Evolutionary conservation across 2,113 vertebrate species (phyloP), one percentile per base, ranked within the genome.

Genomic region (Nansenia antarctica): DNA sequence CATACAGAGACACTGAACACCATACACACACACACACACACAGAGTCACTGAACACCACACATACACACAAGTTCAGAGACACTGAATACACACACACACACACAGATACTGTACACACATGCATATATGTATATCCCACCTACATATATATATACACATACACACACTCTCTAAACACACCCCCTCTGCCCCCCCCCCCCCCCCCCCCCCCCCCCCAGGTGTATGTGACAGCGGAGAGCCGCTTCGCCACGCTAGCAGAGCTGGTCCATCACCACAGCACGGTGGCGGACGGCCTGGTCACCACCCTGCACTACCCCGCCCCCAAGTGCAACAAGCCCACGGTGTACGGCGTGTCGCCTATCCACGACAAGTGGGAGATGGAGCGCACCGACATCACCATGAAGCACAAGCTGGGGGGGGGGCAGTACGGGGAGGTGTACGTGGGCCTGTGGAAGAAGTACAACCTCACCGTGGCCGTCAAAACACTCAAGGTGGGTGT

Each of bases 281-380:
- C 97, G 0, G 98, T 99, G 74, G 96, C 98, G 0, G 98, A 99
- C 26, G 98, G 98, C 66, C 91, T 99, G 79, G 97, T 99, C 82
- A 99, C 98, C 67, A 99, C 97, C 3, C 87, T 99, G 64, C 98
- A 99, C 82, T 99, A 99, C 88, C 98, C 98, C 5, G 98, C 98
- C 4, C 98, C 97, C 62, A 99, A 99, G 91, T 98, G 97, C 85
- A 99, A 99, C 92, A 99, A 99, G 82, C 98, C 98, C 80, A 99
- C 98, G 0, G 96, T 99, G 68, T 99, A 99, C 0, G 98, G 98
- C 0, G 98, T 99, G 80, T 99, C 98, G n/a, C 98, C 98, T 73
- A 99, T 99, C 89, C 96, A 99, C 0, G 98, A 99, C 87, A 99
- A 99, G 82, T 99, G 98, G 98, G 98, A 99, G 89, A 99, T 99